phyloP scores from a whole-genome alignment of 2,888 invertebrate genomes.

The Trissolcus japonicus region DNA sequence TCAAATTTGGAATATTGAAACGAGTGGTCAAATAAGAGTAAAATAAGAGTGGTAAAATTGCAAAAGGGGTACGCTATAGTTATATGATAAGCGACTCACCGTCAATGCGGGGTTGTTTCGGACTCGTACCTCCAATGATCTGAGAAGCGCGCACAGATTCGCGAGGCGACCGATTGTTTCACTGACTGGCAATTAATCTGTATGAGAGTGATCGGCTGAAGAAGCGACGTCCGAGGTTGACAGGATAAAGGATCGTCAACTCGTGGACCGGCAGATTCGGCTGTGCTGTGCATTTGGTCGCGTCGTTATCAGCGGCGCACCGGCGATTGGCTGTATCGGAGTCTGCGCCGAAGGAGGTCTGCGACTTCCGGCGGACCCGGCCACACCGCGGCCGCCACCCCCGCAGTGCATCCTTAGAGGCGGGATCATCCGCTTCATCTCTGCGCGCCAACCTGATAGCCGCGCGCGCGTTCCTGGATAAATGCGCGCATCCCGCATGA shows the following conservation, averaged over 20 bases:
- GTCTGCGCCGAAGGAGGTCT: slow-evolving; percentile 71
- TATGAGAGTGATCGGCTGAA: slow-evolving; percentile 2
- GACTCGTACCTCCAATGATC: not conserved
- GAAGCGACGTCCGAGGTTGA: slow-evolving; percentile 21
- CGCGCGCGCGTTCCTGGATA: slow-evolving; percentile 25
- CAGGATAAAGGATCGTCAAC: slow-evolving; percentile 64
- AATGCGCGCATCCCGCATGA: slow-evolving; percentile 15
- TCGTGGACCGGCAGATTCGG: slow-evolving; percentile 70
- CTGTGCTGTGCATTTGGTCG: slow-evolving; percentile 73
- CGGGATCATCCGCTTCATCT: slow-evolving; percentile 72
- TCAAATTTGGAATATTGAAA: too few species aligned
- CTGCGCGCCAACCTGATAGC: slow-evolving; percentile 30
- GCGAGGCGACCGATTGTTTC: not conserved
- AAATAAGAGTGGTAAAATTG: too few species aligned
- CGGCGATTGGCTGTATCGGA: slow-evolving; percentile 76
- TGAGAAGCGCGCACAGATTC: slow-evolving; percentile 11
- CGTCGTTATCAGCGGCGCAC: slow-evolving; percentile 75
- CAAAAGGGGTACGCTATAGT: too few species aligned
- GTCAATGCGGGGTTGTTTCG: slow-evolving; percentile 69
- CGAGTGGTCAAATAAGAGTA: too few species aligned
- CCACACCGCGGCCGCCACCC: slow-evolving; percentile 53
- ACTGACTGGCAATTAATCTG: slow-evolving; percentile 11
- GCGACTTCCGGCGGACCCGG: slow-evolving; percentile 52
- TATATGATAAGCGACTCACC: slow-evolving; percentile 63
- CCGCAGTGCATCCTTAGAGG: slow-evolving; percentile 71